Evolutionary conservation across 2,113 vertebrate species (phyloP).

Genomic region (Ciconia stormi): DNA sequence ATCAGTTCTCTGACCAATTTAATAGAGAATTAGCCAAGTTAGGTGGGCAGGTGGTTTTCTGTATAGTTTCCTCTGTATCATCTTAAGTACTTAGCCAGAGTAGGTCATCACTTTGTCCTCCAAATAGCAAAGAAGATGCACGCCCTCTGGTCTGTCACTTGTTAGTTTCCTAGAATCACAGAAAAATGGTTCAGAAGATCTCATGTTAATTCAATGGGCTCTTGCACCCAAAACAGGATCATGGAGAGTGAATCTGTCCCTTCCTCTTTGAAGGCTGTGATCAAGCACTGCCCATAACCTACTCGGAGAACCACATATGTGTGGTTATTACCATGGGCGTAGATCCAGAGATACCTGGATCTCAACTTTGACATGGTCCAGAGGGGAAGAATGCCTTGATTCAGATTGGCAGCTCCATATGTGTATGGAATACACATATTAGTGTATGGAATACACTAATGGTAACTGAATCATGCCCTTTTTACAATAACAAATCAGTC

Average conservation of each 20-base stretch:
- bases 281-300: neutral
- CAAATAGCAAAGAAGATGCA: neutral
- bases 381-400: neutral
- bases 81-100: neutral
- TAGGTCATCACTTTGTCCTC: neutral
- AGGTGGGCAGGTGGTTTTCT: neutral
- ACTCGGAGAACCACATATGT: neutral
- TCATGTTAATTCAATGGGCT: neutral
- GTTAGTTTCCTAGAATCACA: neutral
- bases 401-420: neutral
- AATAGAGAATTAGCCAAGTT: neutral
- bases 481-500: neutral
- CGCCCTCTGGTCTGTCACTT: neutral
- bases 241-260: neutral
- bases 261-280: neutral
- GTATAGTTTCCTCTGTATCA: neutral
- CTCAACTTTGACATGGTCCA: neutral
- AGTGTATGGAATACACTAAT: no score
- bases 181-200: neutral
- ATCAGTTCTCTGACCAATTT: neutral
- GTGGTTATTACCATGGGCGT: neutral
- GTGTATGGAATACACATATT: neutral
- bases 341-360: neutral
- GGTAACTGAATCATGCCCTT: neutral
- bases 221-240: neutral